Evolutionary conservation across 2,888 invertebrate species (phyloP), one percentile per base, ranked within the genome.

Genomic region (Monoplex corrugatus): DNA sequence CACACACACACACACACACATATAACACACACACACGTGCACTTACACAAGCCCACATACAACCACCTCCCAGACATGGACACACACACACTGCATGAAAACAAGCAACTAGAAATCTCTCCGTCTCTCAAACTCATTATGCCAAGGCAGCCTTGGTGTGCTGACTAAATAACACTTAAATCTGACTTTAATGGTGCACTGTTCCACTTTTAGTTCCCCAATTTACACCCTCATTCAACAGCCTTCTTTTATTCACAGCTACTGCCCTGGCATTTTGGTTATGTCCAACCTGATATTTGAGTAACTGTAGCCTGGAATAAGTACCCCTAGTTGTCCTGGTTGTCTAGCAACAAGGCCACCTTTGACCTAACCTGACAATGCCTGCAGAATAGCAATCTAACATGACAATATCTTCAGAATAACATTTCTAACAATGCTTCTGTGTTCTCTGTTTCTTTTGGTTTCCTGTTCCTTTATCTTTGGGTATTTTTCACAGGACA

Each of bases 341-440:
- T 43, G 78, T 80, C 78, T 43, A 23, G 78, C 78, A 80, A 80
- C 78, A 13, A 43, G n/a, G n/a, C n/a, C n/a, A n/a, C n/a, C n/a
- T n/a, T n/a, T n/a, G n/a, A n/a, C n/a, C n/a, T n/a, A n/a, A n/a
- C n/a, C n/a, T n/a, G n/a, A n/a, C n/a, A n/a, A n/a, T n/a, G n/a
- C n/a, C n/a, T n/a, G n/a, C n/a, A n/a, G n/a, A n/a, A n/a, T n/a
- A n/a, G n/a, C n/a, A n/a, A n/a, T n/a, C n/a, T n/a, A n/a, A n/a
- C n/a, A n/a, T n/a, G n/a, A n/a, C n/a, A n/a, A n/a, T n/a, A n/a
- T n/a, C n/a, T n/a, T n/a, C n/a, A n/a, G n/a, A n/a, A n/a, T n/a
- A n/a, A n/a, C n/a, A n/a, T n/a, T n/a, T n/a, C n/a, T n/a, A n/a
- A n/a, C n/a, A n/a, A n/a, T n/a, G n/a, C n/a, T n/a, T n/a, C n/a